Evolutionary conservation across 2,888 invertebrate species (phyloP), one percentile per base, ranked within the genome.

Genomic region (Eilema caniola): DNA sequence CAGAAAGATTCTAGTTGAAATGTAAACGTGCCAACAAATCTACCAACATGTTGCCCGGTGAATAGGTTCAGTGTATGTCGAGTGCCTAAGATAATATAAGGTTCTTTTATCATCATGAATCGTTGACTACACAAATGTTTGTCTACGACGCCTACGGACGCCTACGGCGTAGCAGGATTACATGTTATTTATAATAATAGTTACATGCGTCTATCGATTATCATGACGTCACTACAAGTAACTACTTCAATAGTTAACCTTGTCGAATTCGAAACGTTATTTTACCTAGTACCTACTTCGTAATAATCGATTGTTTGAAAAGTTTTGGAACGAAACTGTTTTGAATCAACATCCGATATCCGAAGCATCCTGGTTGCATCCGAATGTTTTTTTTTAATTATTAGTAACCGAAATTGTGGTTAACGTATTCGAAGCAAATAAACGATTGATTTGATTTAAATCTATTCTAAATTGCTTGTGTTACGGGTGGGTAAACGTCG

Each of bases 121-220:
- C 25, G 23, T 59, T 1, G n/a, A 23, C 1, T 37, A 65, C 62
- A 33, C n/a, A 57, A 57, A 66, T 47, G n/a, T 72, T 73, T 71
- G 31, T 73, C 83, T 85, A 85, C 85, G 77, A 73, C 24, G 20
- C 24, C 66, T 66, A 57, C 66, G 16, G 10, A 66, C 3, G 65
- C 67, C 86, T 87, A 87, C 87, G 87, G 25, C 86, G 87, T 87
- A 87, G 87, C 82, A 85, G 81, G 81, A 78, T 66, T 74, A 74
- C 71, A 66, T 31, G 3, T 57, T 69, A n/a, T n/a, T 25, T 56
- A 66, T 66, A 61, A 63, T 37, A 69, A 67, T 23, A n/a, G n/a
- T n/a, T n/a, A 37, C 47, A 16, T 25, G 57, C 7, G 62, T 41
- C 24, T 64, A 63, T 33, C 47, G 63, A 59, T 64, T 24, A 53